phyloP scores from a whole-genome alignment of 2,113 vertebrate genomes.

The Tetraodon nigroviridis region DNA sequence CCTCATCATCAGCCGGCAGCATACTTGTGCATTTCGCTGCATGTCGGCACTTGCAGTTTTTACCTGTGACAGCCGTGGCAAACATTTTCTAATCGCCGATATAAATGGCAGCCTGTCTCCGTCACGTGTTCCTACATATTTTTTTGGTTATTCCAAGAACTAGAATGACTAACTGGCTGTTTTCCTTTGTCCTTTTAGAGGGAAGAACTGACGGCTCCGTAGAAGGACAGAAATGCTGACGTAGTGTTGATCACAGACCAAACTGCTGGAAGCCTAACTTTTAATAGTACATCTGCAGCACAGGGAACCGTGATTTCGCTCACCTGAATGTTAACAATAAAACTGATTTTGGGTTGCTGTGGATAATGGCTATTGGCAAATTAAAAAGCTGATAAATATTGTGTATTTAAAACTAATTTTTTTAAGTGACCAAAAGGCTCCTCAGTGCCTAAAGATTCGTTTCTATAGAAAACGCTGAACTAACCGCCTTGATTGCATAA shows the following conservation, averaged over 20 bases:
- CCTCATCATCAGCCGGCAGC: conserved; percentile 11
- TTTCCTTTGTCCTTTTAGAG: conserved; percentile 37
- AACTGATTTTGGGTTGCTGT: conserved; percentile 17
- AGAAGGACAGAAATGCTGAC: conserved; percentile 62
- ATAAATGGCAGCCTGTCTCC: background rate
- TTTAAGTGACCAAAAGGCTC: conserved; percentile 21
- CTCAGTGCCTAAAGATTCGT: conserved; percentile 41
- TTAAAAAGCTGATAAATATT: conserved; percentile 14
- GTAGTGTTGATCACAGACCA: conserved; percentile 10
- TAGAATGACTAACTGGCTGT: background rate
- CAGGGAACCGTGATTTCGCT: conserved; percentile 30
- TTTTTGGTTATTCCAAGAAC: background rate
- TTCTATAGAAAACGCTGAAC: conserved; percentile 15
- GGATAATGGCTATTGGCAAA: background rate
- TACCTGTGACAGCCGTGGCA: conserved; percentile 27
- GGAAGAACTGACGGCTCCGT: conserved; percentile 48
- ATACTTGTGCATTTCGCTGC: conserved; percentile 24
- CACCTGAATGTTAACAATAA: conserved; percentile 18
- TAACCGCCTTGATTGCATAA: conserved; percentile 37
- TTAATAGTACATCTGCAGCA: conserved; percentile 39
- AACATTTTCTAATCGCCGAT: background rate
- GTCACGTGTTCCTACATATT: background rate
- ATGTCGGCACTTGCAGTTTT: conserved; percentile 49
- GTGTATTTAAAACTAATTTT: background rate
- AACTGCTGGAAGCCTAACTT: conserved; percentile 23